Evolutionary conservation across 2,797 vertebrate species (phyloP).

Genomic region (Propithecus deckenii): DNA sequence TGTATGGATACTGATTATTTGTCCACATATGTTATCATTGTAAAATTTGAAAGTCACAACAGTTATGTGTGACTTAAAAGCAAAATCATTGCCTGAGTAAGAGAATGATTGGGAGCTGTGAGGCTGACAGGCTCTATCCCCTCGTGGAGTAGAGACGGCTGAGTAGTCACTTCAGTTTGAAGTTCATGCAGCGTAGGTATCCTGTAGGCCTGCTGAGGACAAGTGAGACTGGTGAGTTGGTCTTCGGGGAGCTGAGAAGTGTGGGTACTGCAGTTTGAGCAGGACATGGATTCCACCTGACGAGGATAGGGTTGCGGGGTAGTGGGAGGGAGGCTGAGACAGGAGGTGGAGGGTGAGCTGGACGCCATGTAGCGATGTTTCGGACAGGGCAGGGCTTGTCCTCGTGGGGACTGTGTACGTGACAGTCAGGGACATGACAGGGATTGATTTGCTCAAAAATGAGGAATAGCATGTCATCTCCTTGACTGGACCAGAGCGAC

Average conservation of each 20-base stretch:
- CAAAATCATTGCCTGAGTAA: background rate
- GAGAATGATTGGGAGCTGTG: background rate
- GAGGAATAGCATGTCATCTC: conserved; percentile 27
- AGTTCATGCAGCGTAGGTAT: background rate
- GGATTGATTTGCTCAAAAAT: background rate
- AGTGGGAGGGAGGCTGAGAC: background rate
- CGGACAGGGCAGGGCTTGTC: background rate
- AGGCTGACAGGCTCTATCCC: no score
- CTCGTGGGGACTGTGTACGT: background rate
- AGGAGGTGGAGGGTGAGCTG: background rate
- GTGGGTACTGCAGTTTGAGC: background rate
- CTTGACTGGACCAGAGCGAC: conserved; percentile 26
- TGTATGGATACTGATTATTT: background rate
- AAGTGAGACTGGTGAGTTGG: background rate
- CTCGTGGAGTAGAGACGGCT: background rate
- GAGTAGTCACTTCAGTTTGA: background rate
- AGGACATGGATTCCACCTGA: background rate
- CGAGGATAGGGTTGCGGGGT: fast-evolving
- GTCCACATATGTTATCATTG: background rate
- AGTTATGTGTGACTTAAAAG: background rate
- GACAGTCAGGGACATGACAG: background rate
- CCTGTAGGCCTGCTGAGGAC: fast-evolving
- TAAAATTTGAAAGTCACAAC: background rate
- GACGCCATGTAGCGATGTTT: fast-evolving
- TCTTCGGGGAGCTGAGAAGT: background rate